Conservation (phyloP, 2,797 vertebrate species). For the Lagocephalus sceleratus region DNA sequence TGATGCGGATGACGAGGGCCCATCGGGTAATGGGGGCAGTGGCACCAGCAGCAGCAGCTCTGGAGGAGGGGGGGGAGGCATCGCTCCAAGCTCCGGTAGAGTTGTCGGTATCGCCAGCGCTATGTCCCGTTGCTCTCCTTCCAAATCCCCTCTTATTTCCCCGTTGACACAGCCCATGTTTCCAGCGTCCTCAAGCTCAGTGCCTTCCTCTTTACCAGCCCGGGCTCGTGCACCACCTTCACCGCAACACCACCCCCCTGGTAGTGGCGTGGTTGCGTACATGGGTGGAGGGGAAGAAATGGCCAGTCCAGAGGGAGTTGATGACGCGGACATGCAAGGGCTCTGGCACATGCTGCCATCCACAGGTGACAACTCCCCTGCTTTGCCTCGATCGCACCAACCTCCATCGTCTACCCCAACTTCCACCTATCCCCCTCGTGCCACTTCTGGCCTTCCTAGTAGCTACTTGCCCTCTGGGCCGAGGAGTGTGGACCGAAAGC, state of each 20-base stretch:
- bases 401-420: conserved; percentile 45
- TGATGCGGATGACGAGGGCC: conserved; percentile 88
- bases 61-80: conserved; percentile 61
- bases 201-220: conserved; percentile 55
- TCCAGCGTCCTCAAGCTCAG: conserved; percentile 45
- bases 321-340: conserved; percentile 91
- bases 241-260: conserved; percentile 82
- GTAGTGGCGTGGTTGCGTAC: conserved; percentile 87
- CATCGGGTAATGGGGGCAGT: conserved; percentile 77
- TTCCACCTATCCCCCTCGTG: conserved; percentile 53
- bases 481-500: conserved; percentile 66
- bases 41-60: conserved; percentile 80
- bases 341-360: conserved; percentile 96
- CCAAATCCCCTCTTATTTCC: conserved; percentile 58
- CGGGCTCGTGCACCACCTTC: conserved; percentile 50
- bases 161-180: conserved; percentile 61
- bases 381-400: conserved; percentile 60
- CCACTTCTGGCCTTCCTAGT: conserved; percentile 28
- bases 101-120: conserved; percentile 25
- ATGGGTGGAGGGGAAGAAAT: conserved; percentile 99
- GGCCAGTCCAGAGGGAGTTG: conserved; percentile 94
- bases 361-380: conserved; percentile 78
- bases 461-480: conserved; percentile 43
- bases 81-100: conserved; percentile 44
- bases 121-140: conserved; percentile 55